Evolutionary conservation across 2,113 vertebrate genomes (phyloP).

Genomic region (Gopherus flavomarginatus): DNA sequence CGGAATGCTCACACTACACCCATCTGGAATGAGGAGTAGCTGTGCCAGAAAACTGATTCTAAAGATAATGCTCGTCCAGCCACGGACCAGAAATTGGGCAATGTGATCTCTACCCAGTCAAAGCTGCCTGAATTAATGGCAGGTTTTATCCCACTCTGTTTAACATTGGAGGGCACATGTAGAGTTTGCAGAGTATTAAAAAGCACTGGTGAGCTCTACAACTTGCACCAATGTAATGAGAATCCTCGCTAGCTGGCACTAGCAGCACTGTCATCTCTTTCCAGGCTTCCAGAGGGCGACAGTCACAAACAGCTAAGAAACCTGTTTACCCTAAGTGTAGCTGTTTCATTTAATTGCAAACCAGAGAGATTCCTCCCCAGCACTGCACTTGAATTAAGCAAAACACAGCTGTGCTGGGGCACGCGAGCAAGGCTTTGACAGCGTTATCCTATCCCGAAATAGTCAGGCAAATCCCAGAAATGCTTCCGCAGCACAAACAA

Average conservation of each 20-base stretch:
- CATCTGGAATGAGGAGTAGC: neutral
- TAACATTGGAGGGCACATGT: neutral
- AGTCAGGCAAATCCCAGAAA: neutral
- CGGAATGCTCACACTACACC: neutral
- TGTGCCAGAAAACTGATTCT: neutral
- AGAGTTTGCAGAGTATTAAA: neutral
- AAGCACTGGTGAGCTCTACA: rapidly evolving
- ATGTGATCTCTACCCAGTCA: neutral
- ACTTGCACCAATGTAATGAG: rapidly evolving
- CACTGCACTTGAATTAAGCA: rapidly evolving
- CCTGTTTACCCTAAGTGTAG: no score
- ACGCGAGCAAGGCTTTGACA: rapidly evolving
- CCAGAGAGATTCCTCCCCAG: neutral
- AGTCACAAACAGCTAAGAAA: rapidly evolving
- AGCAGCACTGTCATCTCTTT: neutral
- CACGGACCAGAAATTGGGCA: neutral
- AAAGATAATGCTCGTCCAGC: neutral
- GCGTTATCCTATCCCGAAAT: neutral
- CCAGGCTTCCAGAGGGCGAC: neutral
- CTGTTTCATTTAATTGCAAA: rapidly evolving
- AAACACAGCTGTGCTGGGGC: rapidly evolving
- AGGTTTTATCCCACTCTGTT: neutral
- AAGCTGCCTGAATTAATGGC: neutral
- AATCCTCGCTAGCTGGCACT: rapidly evolving
- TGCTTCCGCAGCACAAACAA: neutral